Base-by-base conservation (phyloP, 2,888 invertebrate genomes). In the Axea sp. region DNA sequence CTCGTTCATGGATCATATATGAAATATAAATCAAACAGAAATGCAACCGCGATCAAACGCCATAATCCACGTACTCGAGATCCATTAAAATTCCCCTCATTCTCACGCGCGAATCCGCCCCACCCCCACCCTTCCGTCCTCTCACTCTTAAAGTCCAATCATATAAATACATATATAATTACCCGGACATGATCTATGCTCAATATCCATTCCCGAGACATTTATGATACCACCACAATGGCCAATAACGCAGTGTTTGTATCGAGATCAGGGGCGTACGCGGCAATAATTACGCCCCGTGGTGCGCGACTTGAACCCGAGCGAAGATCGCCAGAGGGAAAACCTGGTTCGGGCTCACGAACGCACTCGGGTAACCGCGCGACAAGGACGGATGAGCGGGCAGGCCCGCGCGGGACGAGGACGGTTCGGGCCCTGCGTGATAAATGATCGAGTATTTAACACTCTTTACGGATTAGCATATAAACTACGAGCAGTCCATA, bases 391-490 rank as follows among this genome's bases (percentile, higher is more conserved):
- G 19, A 6, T 14, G 49, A 22, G 35, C 47, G 22, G 35, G n/a
- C 31, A 51, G 51, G 41, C 17, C 24, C 14, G 39, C 49, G 49
- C 30, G 37, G 60, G 62, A 76, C 71, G 73, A 77, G 76, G 79
- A 76, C 79, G 73, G 81, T 80, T 80, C 82, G 79, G 83, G 82
- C 80, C 82, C 82, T 82, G 83, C 83, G 86, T 87, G 87, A 87
- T 87, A 87, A 87, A 87, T 87, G 87, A 87, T 86, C 86, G 82
- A 86, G 87, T 87, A 87, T 87, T 87, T 87, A 87, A 87, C 87
- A 87, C 87, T 87, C 86, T 87, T 87, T 86, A 86, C 86, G 85
- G 86, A 87, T 87, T 87, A 87, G 87, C 86, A 87, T 87, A 87
- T 87, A 87, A 87, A 87, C 87, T 87, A 87, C 86, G 82, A 86